Evolutionary conservation across 2,797 vertebrate species (phyloP).

Genomic region (Sebastolobus altivelis): DNA sequence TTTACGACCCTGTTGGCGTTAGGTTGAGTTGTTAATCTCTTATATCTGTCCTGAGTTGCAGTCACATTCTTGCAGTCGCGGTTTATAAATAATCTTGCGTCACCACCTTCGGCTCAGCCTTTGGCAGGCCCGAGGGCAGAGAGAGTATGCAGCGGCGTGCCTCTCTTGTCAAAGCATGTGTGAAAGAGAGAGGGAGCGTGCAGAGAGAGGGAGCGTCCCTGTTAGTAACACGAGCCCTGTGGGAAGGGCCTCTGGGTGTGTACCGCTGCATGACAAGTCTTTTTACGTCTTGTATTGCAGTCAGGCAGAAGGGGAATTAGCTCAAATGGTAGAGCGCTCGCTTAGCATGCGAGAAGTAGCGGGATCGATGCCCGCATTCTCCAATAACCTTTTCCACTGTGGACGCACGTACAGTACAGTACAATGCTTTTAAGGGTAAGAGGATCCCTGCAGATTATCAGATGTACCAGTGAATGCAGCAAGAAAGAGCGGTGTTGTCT

Average conservation of each 20-base stretch:
- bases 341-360: slow-evolving; percentile 66
- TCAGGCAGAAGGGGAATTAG: slow-evolving; percentile 47
- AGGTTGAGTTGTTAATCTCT: slow-evolving; percentile 12
- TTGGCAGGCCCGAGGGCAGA: slow-evolving; percentile 26
- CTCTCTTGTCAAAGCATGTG: slow-evolving; percentile 17
- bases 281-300: accelerated
- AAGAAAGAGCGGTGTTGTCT: not conserved
- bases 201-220: not conserved
- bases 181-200: not conserved
- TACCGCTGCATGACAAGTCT: too few relatives aligned
- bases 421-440: not conserved
- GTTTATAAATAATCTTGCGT: slow-evolving; percentile 61
- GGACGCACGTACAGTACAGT: not conserved
- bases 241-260: not conserved
- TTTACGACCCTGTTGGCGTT: not conserved
- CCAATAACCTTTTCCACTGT: not conserved
- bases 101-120: slow-evolving; percentile 21
- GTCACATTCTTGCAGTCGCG: slow-evolving; percentile 9
- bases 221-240: not conserved
- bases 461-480: not conserved
- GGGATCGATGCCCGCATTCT: slow-evolving; percentile 69
- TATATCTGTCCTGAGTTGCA: slow-evolving; percentile 2
- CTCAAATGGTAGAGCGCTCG: slow-evolving; percentile 74
- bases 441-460: not conserved
- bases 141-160: slow-evolving; percentile 3